These are phyloP conservation scores for Brachirus orientalis DNA, from an alignment of 2,113 vertebrate genomes.

Conservation along the genomic window DNA sequence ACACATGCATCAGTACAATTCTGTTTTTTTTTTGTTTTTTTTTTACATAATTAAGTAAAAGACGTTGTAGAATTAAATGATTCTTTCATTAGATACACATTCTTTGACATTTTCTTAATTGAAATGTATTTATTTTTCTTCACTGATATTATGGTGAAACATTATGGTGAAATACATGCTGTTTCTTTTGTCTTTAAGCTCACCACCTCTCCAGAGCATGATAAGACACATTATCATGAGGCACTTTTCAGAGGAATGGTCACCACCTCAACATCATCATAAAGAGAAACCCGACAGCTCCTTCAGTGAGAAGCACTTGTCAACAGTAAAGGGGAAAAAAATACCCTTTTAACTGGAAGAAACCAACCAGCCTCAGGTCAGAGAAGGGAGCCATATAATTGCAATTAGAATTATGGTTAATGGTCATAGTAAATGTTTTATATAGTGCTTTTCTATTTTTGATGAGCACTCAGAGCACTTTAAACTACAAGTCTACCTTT, in stretches of 20 bases:
- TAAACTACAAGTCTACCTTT: too few species aligned
- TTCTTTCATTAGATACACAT: conserved; percentile 3
- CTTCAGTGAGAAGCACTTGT: not conserved
- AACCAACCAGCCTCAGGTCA: too few species aligned
- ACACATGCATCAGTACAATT: too few species aligned
- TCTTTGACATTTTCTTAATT: conserved; percentile 29
- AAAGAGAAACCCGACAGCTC: not conserved
- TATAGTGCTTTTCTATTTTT: too few species aligned
- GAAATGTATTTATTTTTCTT: conserved; percentile 22
- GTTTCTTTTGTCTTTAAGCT: conserved; percentile 44
- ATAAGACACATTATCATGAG: not conserved
- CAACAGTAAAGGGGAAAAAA: not conserved
- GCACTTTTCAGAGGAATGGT: not conserved
- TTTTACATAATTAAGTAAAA: not conserved
- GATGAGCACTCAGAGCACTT: too few species aligned
- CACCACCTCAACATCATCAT: not conserved
- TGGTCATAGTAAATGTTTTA: too few species aligned
- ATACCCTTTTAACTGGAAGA: too few species aligned
- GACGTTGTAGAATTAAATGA: conserved; percentile 11
- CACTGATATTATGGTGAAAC: conserved; percentile 51
- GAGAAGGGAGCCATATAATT: too few species aligned
- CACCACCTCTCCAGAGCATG: conserved; percentile 3
- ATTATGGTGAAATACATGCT: conserved; percentile 56
- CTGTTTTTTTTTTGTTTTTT: too few species aligned
- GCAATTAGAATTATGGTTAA: too few species aligned